Evolutionary conservation across 2,888 invertebrate species (phyloP), one percentile per base, ranked within the genome.

Genomic region (Cybosia mesomella): DNA sequence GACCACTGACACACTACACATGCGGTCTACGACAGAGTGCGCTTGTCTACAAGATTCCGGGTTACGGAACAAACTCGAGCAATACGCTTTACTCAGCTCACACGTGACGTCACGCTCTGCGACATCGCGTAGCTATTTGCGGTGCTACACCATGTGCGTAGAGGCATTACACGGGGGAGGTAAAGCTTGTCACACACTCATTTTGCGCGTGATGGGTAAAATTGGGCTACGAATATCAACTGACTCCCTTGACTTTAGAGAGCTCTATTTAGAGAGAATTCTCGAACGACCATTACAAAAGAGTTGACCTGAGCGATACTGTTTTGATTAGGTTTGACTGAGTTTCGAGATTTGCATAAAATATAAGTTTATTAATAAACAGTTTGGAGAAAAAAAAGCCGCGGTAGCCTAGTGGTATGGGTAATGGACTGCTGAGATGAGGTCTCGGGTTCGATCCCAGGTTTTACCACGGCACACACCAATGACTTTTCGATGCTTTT

Each of bases 111-210:
- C 5, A 18, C 43, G 43, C 43, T 43, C 15, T 0, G 49, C 9
- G 49, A n/a, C 49, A 43, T 15, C n/a, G 18, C 49, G 49, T 49
- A 49, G 49, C 49, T 49, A 49, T 49, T 8, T 49, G n/a, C 18
- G n/a, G 43, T 49, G 49, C 49, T 49, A 39, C 36, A 36, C 36
- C 49, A n/a, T 49, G 49, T n/a, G 49, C 49, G 49, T 49, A 49
- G 49, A 49, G 49, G n/a, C 49, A n/a, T 3, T 49, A 49, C 49
- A 49, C 49, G n/a, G n/a, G 49, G 49, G 49, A 49, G 8, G 9
- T n/a, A 49, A 49, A 18, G 49, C 49, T 49, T 49, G n/a, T 49
- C 49, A 49, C 49, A 49, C 49, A n/a, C 49, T 43, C 18, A 15
- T 15, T n/a, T 8, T n/a, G 9, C 49, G n/a, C 49, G 49, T n/a